Conservation (phyloP, 2,797 vertebrate genomes). For the Macroramphosus scolopax region DNA sequence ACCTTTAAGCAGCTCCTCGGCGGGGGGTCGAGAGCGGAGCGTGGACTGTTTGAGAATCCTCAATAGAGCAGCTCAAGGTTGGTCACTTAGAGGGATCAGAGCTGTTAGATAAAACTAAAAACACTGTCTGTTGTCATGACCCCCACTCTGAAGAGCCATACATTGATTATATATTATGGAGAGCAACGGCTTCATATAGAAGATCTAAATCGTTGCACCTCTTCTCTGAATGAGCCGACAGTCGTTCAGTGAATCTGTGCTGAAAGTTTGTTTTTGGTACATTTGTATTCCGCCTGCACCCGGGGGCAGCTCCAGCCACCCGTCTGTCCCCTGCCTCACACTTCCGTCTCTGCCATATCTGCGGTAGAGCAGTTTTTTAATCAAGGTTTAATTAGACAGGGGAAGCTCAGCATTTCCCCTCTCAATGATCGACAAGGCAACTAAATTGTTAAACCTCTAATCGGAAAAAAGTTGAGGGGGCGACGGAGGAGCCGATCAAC, state of each 20-base stretch:
- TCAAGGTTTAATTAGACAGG: constrained; percentile 70
- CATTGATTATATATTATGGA: too few relatives aligned
- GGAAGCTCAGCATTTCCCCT: constrained; percentile 50
- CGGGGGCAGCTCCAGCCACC: neutral
- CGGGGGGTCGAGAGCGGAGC: constrained; percentile 8
- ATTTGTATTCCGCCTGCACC: too few relatives aligned
- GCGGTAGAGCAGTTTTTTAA: constrained; percentile 65
- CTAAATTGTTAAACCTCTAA: constrained; percentile 65
- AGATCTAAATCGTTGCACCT: too few relatives aligned
- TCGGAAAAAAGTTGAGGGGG: constrained; percentile 49
- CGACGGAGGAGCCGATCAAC: constrained; percentile 48
- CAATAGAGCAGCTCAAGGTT: constrained; percentile 1
- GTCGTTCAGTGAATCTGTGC: too few relatives aligned
- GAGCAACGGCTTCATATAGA: too few relatives aligned
- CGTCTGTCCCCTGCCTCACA: constrained; percentile 18
- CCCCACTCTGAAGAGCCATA: too few relatives aligned
- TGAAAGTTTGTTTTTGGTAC: too few relatives aligned
- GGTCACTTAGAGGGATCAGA: constrained; percentile 4
- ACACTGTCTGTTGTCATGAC: too few relatives aligned
- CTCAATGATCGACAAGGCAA: constrained; percentile 59
- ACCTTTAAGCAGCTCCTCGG: constrained; percentile 27
- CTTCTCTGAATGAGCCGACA: too few relatives aligned
- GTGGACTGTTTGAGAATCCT: constrained; percentile 26
- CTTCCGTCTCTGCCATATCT: constrained; percentile 29
- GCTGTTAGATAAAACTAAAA: too few relatives aligned